Conservation (phyloP, 2,113 vertebrate genomes). For the Anseranas semipalmata region DNA sequence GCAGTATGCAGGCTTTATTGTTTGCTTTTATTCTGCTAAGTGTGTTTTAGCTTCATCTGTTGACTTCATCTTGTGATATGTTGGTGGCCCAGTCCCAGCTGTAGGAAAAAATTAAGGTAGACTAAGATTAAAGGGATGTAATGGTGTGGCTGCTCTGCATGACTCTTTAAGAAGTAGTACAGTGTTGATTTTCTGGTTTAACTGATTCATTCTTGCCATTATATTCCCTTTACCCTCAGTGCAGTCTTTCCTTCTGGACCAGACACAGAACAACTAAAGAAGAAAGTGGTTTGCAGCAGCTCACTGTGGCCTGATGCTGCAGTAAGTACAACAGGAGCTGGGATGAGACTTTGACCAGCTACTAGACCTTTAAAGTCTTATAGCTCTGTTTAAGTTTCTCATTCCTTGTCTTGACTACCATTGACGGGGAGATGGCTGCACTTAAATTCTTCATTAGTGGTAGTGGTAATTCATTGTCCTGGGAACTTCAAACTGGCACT, state of each 20-base stretch:
- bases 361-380: not conserved
- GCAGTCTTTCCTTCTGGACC: not conserved
- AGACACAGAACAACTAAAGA: not conserved
- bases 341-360: not conserved
- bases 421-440: not conserved
- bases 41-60: not conserved
- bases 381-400: not conserved
- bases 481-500: not conserved
- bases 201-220: not conserved
- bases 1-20: not conserved
- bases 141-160: not conserved
- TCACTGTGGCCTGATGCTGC: not conserved
- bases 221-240: not conserved
- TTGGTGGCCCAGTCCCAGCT: not conserved
- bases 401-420: not conserved
- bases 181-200: not conserved
- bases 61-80: not conserved
- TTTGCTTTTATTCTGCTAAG: not conserved
- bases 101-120: not conserved
- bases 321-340: not conserved
- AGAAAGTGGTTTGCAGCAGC: not conserved
- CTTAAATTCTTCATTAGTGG: not conserved
- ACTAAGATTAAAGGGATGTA: not conserved
- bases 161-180: not conserved
- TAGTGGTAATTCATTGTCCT: not conserved